Evolutionary conservation across 2,888 invertebrate genomes (phyloP).

Genomic region (Ophion costatus): DNA sequence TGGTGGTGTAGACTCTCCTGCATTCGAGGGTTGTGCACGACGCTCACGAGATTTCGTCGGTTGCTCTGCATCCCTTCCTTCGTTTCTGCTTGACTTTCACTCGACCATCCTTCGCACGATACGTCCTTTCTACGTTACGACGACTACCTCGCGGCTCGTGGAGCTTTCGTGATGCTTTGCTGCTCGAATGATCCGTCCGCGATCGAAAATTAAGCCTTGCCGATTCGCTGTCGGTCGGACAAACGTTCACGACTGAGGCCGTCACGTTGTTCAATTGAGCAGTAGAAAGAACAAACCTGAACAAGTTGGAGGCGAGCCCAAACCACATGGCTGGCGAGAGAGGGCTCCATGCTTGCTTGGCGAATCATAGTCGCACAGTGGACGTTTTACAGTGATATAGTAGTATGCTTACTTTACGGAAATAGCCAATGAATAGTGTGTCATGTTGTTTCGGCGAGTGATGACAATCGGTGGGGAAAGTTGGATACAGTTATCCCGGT

Average conservation of each 20-base stretch:
- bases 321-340: conserved; percentile 3
- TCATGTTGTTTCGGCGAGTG: conserved; percentile 37
- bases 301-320: neutral
- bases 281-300: neutral
- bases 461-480: conserved; percentile 6
- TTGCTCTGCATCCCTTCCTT: conserved; percentile 36
- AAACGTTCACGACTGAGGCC: neutral
- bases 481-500: conserved; percentile 12
- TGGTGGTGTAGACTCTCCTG: conserved; percentile 69
- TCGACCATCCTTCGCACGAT: conserved; percentile 77
- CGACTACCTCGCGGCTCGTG: conserved; percentile 68
- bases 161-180: conserved; percentile 16
- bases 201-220: conserved; percentile 74
- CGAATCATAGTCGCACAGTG: conserved; percentile 33
- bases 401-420: neutral
- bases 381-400: conserved; percentile 10
- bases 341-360: conserved; percentile 26
- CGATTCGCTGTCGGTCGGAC: conserved; percentile 28
- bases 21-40: conserved; percentile 71
- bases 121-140: conserved; percentile 59
- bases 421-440: conserved; percentile 29
- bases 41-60: conserved; percentile 45
- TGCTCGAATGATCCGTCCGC: conserved; percentile 73
- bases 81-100: conserved; percentile 67
- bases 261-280: neutral